Base-by-base conservation (phyloP, 2,113 vertebrate species). In the Onychostoma macrolepis region DNA sequence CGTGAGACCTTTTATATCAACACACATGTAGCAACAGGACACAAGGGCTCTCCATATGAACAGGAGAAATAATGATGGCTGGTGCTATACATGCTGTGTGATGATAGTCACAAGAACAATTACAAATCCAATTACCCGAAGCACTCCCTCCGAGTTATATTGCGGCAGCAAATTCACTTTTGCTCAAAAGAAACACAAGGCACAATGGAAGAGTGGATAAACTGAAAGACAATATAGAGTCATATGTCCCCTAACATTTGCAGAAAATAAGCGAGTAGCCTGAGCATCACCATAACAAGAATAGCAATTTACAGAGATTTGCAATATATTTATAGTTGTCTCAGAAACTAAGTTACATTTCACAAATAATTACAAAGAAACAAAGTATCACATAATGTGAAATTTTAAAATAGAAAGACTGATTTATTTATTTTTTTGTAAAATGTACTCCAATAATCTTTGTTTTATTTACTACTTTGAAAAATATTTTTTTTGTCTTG, bases 1-100 rank as follows among this genome's bases (percentile, higher is more conserved):
- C 38, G 58, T 77, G 88, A 82, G 83, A 75, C 43, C 65, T 69
- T 86, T 90, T 86, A 89, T 82, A 90, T 87, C 85, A 86, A 87
- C 84, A 90, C 80, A 80, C 86, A 87, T 36, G 58, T 87, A 89
- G 80, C 77, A 87, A 61, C 77, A 86, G 84, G 85, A 28, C 77
- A 28, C 58, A 21, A 30, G 33, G 77, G 83, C 72, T 79, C 61
- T 71, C 63, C 30, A 72, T 71, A 58, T 80, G 19, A 43, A 63
- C 41, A 80, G 69, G 63, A 78, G 72, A 85, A 80, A 87, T 87
- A 87, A 85, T 77, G 85, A 82, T 61, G 69, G 33, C 50, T 87
- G 58, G 76, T 85, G 88, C 75, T 30, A 45, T 38, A 58, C 87
- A 83, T 38, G 63, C 84, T 84, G 88, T 26, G 85, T 83, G 43